phyloP scores from a whole-genome alignment of 2,113 vertebrate genomes.

The Macrotus californicus region DNA sequence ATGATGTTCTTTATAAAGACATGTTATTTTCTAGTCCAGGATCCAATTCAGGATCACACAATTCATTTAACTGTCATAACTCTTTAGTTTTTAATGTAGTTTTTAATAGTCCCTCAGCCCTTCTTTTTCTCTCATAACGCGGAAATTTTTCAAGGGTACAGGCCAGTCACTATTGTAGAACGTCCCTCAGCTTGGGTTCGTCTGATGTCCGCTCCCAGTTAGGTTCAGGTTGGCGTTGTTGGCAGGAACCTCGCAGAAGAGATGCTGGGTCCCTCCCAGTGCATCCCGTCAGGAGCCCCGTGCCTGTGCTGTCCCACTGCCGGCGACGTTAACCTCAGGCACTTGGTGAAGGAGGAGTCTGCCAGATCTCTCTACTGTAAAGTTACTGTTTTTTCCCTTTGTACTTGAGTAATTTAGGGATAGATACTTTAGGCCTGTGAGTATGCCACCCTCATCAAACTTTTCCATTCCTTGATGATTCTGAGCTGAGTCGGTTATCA shows the following conservation, averaged over 20 bases:
- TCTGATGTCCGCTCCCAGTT: background rate
- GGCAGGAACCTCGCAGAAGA: background rate
- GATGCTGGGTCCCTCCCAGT: background rate
- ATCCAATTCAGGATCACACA: background rate
- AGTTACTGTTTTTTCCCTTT: background rate
- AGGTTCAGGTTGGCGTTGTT: background rate
- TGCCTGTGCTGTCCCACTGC: background rate
- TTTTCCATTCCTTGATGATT: background rate
- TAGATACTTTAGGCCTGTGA: background rate
- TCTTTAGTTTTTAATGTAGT: background rate
- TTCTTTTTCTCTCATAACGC: background rate
- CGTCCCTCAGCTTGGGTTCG: background rate
- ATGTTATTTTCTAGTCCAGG: background rate
- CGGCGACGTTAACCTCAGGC: background rate
- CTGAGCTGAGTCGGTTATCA: background rate
- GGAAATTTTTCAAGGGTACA: background rate
- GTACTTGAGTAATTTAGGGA: background rate
- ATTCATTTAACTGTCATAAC: background rate
- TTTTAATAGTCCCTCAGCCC: background rate
- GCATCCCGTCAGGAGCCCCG: background rate
- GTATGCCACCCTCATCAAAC: background rate
- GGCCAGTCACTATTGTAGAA: background rate
- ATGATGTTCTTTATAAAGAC: background rate
- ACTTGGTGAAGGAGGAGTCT: background rate
- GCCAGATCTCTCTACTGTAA: background rate